phyloP scores from a whole-genome alignment of 2,888 invertebrate species.

The Allophyes oxyacanthae region DNA sequence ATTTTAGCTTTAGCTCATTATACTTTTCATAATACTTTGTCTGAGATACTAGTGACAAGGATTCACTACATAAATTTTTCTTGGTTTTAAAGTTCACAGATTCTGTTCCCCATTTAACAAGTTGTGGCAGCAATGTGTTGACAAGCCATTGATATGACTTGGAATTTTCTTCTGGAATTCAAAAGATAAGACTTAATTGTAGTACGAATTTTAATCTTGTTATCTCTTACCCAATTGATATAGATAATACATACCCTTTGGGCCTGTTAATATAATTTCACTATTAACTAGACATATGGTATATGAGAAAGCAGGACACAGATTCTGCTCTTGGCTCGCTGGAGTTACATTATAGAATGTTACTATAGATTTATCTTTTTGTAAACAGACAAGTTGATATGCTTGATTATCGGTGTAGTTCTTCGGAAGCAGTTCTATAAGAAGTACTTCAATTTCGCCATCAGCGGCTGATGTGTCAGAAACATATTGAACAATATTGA shows the following conservation, averaged over 20 bases:
- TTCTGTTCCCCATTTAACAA: conserved; percentile 90
- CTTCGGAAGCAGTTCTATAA: conserved; percentile 79
- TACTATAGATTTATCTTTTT: conserved; percentile 74
- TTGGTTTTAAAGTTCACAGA: conserved; percentile 56
- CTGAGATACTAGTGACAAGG: conserved; percentile 91
- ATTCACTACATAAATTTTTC: conserved; percentile 77
- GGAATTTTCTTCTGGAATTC: conserved; percentile 64
- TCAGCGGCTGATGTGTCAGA: conserved; percentile 24
- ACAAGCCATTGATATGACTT: conserved; percentile 87
- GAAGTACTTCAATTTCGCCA: conserved; percentile 61
- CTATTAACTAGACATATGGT: conserved; percentile 75
- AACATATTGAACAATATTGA: conserved; percentile 39
- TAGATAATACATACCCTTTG: conserved; percentile 68
- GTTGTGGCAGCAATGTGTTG: conserved; percentile 88
- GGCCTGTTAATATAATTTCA: conserved; percentile 77
- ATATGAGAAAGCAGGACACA: conserved; percentile 87
- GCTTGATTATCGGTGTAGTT: conserved; percentile 72
- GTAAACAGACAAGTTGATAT: conserved; percentile 75
- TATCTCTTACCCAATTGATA: background rate
- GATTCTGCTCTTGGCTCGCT: conserved; percentile 67
- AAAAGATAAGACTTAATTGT: conserved; percentile 10
- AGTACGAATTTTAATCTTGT: background rate
- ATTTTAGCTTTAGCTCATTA: conserved; percentile 93
- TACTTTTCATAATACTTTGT: conserved; percentile 93
- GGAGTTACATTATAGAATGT: conserved; percentile 85